phyloP scores from a whole-genome alignment of 2,113 vertebrate genomes.

The Psephotus haematonotus region DNA sequence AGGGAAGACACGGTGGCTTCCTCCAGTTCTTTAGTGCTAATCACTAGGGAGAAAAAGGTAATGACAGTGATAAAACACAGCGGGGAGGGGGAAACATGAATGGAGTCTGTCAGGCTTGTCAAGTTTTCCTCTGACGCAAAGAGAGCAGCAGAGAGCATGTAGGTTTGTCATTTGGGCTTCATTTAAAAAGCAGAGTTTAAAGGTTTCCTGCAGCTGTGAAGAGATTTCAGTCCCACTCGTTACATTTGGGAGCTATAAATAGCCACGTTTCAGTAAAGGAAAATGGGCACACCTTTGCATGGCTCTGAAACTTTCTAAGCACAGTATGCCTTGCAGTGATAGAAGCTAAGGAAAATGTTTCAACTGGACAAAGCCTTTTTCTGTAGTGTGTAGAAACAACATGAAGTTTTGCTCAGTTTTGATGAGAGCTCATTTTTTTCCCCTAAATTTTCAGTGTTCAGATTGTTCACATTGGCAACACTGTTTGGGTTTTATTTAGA shows the following conservation, averaged over 20 bases:
- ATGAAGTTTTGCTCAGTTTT: neutral
- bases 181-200: neutral
- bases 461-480: neutral
- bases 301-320: neutral
- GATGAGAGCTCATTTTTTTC: neutral
- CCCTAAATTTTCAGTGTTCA: neutral
- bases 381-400: neutral
- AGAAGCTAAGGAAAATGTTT: neutral
- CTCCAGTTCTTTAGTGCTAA: neutral
- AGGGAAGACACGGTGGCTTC: neutral
- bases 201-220: neutral
- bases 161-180: neutral
- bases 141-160: neutral
- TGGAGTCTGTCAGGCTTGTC: constrained; percentile 49
- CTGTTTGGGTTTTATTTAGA: neutral
- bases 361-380: neutral
- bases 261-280: neutral
- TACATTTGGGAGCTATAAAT: neutral
- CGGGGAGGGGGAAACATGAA: neutral
- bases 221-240: neutral
- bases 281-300: neutral
- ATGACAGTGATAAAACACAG: neutral
- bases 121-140: neutral
- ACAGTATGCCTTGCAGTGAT: fast-evolving
- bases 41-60: neutral